Evolutionary conservation across 2,888 invertebrate genomes (phyloP), one percentile per base, ranked within the genome.

Genomic region (Pycnomerus fuliginosus): DNA sequence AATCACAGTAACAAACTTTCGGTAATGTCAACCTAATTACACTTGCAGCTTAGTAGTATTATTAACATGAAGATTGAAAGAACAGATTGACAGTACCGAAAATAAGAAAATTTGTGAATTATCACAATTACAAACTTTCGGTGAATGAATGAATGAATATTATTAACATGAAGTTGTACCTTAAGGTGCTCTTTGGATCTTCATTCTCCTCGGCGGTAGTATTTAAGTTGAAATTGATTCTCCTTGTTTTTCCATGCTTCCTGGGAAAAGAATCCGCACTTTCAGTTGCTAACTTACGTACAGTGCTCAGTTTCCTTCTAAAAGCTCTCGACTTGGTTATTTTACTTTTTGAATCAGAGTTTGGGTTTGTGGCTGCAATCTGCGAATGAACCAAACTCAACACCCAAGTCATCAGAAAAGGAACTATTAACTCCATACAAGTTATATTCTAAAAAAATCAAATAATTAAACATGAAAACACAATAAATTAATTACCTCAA

Each of bases 341-440:
- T 34, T 48, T 42, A 7, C 44, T 14, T 10, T 50, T 65, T 49
- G 67, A 44, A 15, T 61, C 60, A 16, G 69, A 62, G 31, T 67
- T 69, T n/a, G 75, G 75, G 59, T 79, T 78, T 3, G 84, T 84
- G 1, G 84, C 82, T 4, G 85, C 86, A 58, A 90, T 89, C 73
- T 88, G 88, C 1, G 89, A 88, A 68, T 90, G 89, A 48, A 90
- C 83, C 38, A 86, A 74, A 55, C 86, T 87, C 46, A 90, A 73
- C 33, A 84, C 74, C 61, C 88, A 74, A 78, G 88, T 85, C 74
- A 90, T 78, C 32, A 82, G 73, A 52, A 80, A 74, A 2, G 90
- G 90, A 56, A 85, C 80, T 16, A 85, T 62, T 36, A 90, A 76
- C 69, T 90, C 89, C 43, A 83, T 81, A 20, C 80, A 72, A 31